Conservation (phyloP, 2,888 invertebrate species). For the Drosophila birchii region DNA sequence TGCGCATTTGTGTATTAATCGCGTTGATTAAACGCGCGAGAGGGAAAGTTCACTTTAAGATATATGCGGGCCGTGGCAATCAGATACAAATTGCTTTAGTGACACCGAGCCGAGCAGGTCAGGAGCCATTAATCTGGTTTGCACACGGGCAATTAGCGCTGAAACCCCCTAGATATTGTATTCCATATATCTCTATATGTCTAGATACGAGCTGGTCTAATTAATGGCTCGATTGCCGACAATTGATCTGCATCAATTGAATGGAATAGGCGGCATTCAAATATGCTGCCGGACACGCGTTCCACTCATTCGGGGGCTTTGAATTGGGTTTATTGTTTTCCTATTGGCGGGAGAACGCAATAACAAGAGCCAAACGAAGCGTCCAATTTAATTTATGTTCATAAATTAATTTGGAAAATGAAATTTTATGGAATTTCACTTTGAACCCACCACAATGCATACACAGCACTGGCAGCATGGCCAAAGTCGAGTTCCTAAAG, state of each 20-base stretch:
- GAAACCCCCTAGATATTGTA: background rate
- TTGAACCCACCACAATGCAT: conserved; percentile 62
- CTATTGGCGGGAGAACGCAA: conserved; percentile 32
- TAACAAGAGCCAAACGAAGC: conserved; percentile 45
- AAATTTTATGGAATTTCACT: conserved; percentile 75
- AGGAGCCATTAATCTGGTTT: conserved; percentile 36
- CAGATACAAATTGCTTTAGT: conserved; percentile 37
- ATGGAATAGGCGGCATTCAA: background rate
- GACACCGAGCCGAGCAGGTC: conserved; percentile 30
- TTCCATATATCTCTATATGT: background rate
- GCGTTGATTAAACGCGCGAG: conserved; percentile 54
- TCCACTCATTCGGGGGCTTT: conserved; percentile 16
- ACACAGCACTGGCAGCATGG: conserved; percentile 10
- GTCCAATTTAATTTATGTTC: conserved; percentile 72
- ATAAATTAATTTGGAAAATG: conserved; percentile 76
- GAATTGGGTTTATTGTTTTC: conserved; percentile 44
- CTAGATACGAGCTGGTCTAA: conserved; percentile 4
- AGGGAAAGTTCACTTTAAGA: conserved; percentile 22
- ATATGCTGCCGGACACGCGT: conserved; percentile 11
- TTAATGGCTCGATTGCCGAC: conserved; percentile 24
- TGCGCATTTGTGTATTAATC: conserved; percentile 66
- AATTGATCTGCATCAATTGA: conserved; percentile 28
- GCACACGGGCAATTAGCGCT: conserved; percentile 26
- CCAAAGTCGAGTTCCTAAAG: conserved; percentile 23
- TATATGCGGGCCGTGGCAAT: conserved; percentile 21